Base-by-base conservation (phyloP, 2,888 invertebrate species). In the Ectemnius cavifrons region DNA sequence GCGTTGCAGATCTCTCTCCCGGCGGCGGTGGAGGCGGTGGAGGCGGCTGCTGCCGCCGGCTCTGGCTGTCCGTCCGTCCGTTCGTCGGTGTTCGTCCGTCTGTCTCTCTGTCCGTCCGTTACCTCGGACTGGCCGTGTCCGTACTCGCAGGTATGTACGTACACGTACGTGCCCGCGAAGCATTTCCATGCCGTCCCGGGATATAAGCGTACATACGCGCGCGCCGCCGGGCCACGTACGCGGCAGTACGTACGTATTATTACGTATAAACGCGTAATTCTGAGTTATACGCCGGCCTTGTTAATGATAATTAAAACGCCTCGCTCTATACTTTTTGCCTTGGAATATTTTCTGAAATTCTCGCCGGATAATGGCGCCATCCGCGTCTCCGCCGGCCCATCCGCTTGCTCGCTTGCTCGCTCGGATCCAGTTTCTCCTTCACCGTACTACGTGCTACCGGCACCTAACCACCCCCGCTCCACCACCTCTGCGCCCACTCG, bases 291-390 rank as follows among this genome's bases (percentile, higher is more conserved):
- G 85, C 83, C 83, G 83, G 86, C 83, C 88, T 89, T 88, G 89
- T 89, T 90, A 90, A 90, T 90, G 89, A 90, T 90, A 90, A 90
- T 90, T 89, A 89, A 90, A 90, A 89, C 87, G 88, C 86, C 88
- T 84, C 87, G 86, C 84, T 84, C 85, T 85, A 85, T 84, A 84
- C 85, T 86, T 85, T 87, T 84, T 85, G 82, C 85, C 82, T 80
- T 83, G 83, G 83, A 83, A 83, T 83, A 83, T 83, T 83, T 83
- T 83, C 83, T 83, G 83, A 83, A 83, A 83, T 83, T 83, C 81
- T 81, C 81, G 76, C 82, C 75, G 79, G 81, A 83, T 83, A 83
- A 83, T 82, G 81, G 82, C 82, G 82, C 80, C 82, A 79, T 82
- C 77, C 80, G 75, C 74, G 73, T 75, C 57, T 67, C 23, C 79